These are phyloP conservation scores for Meloidogyne chitwoodi DNA, from an alignment of 1,140 invertebrate genomes.

Conservation along the genomic window DNA sequence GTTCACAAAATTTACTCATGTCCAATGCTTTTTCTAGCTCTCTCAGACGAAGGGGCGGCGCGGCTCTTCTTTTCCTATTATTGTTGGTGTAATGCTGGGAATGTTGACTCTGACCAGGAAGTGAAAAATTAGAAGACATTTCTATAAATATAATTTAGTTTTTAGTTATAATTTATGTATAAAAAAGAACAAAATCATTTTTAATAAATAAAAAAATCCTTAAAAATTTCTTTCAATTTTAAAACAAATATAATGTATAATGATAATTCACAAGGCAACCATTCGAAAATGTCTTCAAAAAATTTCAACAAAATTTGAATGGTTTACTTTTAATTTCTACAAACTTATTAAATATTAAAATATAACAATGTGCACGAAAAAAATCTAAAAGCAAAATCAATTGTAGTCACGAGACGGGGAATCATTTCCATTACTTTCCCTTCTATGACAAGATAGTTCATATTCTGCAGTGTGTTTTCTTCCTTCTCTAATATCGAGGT, in stretches of 20 bases:
- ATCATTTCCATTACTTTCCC: constrained; percentile 8
- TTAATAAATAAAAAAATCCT: background rate
- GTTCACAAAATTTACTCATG: constrained; percentile 45
- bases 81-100: background rate
- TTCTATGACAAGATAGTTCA: constrained; percentile 32
- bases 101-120: background rate
- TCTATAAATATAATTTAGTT: background rate
- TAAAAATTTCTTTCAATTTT: too few relatives aligned
- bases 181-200: too few relatives aligned
- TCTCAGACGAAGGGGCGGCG: constrained; percentile 5
- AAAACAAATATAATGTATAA: too few relatives aligned
- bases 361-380: background rate
- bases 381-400: background rate
- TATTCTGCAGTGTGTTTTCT: constrained; percentile 48
- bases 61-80: constrained; percentile 6
- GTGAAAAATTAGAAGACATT: background rate
- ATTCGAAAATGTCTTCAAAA: background rate
- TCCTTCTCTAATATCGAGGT: constrained; percentile 29
- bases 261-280: background rate
- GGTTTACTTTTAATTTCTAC: too few relatives aligned
- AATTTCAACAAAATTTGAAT: too few relatives aligned
- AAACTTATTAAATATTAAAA: background rate
- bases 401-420: constrained; percentile 22
- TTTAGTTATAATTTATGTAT: too few relatives aligned
- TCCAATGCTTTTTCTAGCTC: constrained; percentile 34